A percentile compares a stretch with the other conserved stretches of the same genome.
These are phyloP conservation scores for Poecilia velifera DNA, from an alignment of 2,797 vertebrate species.

Conservation along the genomic window DNA sequence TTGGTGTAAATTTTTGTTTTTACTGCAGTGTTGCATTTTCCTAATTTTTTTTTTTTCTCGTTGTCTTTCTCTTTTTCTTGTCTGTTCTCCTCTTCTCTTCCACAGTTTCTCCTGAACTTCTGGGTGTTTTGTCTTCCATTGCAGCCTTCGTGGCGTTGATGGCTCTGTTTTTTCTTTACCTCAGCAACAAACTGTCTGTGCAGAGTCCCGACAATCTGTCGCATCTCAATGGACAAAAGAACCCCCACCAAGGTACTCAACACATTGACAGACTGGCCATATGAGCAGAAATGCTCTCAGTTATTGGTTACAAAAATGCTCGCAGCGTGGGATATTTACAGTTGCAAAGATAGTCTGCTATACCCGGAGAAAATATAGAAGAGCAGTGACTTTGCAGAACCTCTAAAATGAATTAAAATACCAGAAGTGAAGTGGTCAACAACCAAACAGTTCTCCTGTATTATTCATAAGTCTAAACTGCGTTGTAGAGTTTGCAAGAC, in stretches of 20 bases:
- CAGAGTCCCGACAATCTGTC: conserved; percentile 88
- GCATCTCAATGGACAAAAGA: conserved; percentile 84
- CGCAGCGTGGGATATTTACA: neutral
- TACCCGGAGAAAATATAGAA: neutral
- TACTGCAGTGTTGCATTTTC: neutral
- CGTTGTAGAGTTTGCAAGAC: neutral
- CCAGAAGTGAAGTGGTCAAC: neutral
- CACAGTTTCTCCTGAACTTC: conserved; percentile 95
- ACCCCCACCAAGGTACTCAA: conserved; percentile 84
- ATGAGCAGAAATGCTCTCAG: neutral
- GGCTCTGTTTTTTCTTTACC: conserved; percentile 94
- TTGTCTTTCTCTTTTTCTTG: neutral
- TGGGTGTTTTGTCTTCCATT: conserved; percentile 94
- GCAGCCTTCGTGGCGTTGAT: conserved; percentile 92
- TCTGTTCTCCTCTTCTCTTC: conserved; percentile 21
- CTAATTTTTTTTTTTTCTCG: conserved; percentile 33
- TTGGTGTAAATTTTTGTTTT: neutral
- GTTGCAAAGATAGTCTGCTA: neutral
- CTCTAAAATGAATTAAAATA: neutral
- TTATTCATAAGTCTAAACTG: no score
- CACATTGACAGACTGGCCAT: neutral
- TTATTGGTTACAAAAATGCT: neutral
- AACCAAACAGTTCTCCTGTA: neutral
- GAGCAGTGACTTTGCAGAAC: neutral
- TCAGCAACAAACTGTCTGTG: conserved; percentile 97